These are phyloP conservation scores for Calephelis perditalis DNA, from an alignment of 2,888 invertebrate species.

Conservation along the genomic window DNA sequence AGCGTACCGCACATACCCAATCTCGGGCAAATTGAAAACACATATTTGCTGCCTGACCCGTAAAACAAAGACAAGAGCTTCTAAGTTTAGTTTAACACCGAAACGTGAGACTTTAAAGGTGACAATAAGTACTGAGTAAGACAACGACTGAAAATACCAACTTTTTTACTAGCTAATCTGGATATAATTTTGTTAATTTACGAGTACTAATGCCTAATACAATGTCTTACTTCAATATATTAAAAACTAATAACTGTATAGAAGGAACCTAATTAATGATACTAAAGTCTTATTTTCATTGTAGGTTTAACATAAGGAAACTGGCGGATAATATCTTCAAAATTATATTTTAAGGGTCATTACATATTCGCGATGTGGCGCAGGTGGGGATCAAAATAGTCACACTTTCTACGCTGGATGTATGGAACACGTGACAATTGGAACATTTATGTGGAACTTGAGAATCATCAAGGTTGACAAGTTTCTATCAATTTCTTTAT, in stretches of 20 bases:
- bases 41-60: no score
- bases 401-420: slow-evolving; percentile 16
- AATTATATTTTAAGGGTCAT: slow-evolving; percentile 33
- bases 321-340: slow-evolving; percentile 14
- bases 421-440: neutral
- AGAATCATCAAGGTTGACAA: neutral
- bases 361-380: slow-evolving; percentile 36
- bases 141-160: no score
- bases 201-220: neutral
- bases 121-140: no score
- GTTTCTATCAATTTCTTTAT: neutral
- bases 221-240: slow-evolving; percentile 12
- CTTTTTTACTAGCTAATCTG: no score
- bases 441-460: neutral
- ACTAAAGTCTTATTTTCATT: slow-evolving; percentile 16
- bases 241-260: slow-evolving; percentile 1
- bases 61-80: no score
- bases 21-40: no score
- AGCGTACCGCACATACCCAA: no score
- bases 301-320: slow-evolving; percentile 14
- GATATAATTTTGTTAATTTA: no score
- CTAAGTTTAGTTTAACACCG: no score
- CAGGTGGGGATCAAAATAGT: slow-evolving; percentile 68
- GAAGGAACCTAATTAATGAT: slow-evolving; percentile 5
- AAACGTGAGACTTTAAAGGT: no score